Evolutionary conservation across 2,113 vertebrate species (phyloP).

Genomic region (Pluvianellus socialis): DNA sequence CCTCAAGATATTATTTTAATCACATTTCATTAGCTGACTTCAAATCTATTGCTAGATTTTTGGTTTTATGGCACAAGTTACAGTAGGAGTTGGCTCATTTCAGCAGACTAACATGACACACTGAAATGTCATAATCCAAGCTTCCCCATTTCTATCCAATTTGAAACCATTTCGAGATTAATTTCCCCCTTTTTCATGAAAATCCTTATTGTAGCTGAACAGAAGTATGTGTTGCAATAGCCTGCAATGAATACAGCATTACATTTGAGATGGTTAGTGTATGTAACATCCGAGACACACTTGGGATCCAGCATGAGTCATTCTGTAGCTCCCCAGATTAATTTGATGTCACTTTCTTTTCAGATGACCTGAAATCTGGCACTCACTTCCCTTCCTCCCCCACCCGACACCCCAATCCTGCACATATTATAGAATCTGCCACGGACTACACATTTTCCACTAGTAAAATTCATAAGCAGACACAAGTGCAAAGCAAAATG

Average conservation of each 20-base stretch:
- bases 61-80: background rate
- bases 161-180: background rate
- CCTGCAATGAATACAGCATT: background rate
- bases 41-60: background rate
- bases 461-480: constrained; percentile 9
- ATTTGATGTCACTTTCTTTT: background rate
- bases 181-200: background rate
- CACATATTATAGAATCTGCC: background rate
- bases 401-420: background rate
- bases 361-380: background rate
- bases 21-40: background rate
- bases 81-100: background rate
- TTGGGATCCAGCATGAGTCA: background rate
- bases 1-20: background rate
- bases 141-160: background rate
- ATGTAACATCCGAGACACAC: background rate
- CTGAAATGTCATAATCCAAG: background rate
- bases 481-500: constrained; percentile 69
- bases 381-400: background rate
- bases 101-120: background rate
- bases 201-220: background rate
- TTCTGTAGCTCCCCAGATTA: background rate
- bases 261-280: background rate
- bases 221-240: background rate
- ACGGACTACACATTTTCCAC: background rate